A percentile compares a stretch with the other conserved stretches of the same genome.
These are phyloP conservation scores for Columba livia DNA, from an alignment of 2,113 vertebrate genomes.

Conservation along the genomic window DNA sequence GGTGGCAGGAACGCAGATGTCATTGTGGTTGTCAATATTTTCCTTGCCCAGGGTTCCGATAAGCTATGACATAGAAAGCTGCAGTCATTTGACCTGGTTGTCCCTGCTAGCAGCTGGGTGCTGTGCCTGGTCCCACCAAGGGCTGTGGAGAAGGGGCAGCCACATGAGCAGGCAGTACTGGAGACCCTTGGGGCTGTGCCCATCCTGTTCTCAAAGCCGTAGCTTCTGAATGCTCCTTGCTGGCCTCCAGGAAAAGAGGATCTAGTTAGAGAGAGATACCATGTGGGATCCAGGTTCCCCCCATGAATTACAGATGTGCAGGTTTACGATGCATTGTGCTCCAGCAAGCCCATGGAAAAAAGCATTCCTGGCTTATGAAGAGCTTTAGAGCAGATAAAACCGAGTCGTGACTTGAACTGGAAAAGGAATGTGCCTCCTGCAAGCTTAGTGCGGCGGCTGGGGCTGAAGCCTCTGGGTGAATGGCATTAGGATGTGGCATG, in stretches of 20 bases:
- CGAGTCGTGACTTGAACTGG: not conserved
- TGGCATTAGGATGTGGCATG: rapidly evolving
- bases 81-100: not conserved
- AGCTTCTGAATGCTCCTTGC: not conserved
- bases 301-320: not conserved
- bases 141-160: rapidly evolving
- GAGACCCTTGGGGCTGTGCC: rapidly evolving
- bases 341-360: not conserved
- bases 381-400: constrained; percentile 14
- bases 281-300: not conserved
- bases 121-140: not conserved
- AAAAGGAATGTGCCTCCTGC: not conserved
- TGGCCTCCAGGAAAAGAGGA: not conserved
- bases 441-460: rapidly evolving
- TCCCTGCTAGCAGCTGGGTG: not conserved
- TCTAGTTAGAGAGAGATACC: not conserved
- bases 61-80: not conserved
- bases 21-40: not conserved
- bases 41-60: not conserved
- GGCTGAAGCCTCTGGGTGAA: not conserved
- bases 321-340: rapidly evolving
- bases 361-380: not conserved
- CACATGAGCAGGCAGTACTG: not conserved
- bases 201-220: not conserved
- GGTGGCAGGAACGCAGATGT: not conserved